phyloP scores from a whole-genome alignment of 1,140 invertebrate genomes.

The Euwallacea similis region DNA sequence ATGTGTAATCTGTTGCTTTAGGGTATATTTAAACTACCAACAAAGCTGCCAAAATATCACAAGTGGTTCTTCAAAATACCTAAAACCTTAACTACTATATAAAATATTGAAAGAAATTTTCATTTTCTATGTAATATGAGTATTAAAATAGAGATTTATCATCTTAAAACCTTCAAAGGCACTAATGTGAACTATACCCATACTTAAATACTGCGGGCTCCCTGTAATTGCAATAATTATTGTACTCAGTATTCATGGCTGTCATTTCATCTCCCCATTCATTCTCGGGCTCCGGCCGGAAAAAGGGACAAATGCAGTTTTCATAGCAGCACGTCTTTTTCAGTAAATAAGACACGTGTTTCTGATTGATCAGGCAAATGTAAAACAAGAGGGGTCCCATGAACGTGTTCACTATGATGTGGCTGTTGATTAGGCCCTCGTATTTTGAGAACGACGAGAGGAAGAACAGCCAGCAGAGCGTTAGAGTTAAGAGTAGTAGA shows the following conservation, averaged over 20 bases:
- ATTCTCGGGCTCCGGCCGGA: conserved; percentile 58
- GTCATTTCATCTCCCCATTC: conserved; percentile 88
- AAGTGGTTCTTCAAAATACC: too few relatives aligned
- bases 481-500: conserved; percentile 72
- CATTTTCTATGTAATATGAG: too few relatives aligned
- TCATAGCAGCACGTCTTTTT: conserved; percentile 76
- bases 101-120: too few relatives aligned
- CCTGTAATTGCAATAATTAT: conserved; percentile 1
- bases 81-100: too few relatives aligned
- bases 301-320: conserved; percentile 57
- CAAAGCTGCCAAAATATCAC: too few relatives aligned
- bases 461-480: conserved; percentile 71
- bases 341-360: conserved; percentile 73
- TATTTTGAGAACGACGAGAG: conserved; percentile 71
- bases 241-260: conserved; percentile 64
- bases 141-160: too few relatives aligned
- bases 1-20: too few relatives aligned
- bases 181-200: not conserved
- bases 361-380: conserved; percentile 73
- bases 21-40: too few relatives aligned
- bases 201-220: conserved; percentile 13
- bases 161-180: too few relatives aligned
- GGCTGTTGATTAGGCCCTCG: conserved; percentile 69
- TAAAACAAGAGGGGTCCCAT: conserved; percentile 74
- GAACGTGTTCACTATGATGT: conserved; percentile 72